phyloP scores from a whole-genome alignment of 2,113 vertebrate species.

The Sisor rabdophorus region DNA sequence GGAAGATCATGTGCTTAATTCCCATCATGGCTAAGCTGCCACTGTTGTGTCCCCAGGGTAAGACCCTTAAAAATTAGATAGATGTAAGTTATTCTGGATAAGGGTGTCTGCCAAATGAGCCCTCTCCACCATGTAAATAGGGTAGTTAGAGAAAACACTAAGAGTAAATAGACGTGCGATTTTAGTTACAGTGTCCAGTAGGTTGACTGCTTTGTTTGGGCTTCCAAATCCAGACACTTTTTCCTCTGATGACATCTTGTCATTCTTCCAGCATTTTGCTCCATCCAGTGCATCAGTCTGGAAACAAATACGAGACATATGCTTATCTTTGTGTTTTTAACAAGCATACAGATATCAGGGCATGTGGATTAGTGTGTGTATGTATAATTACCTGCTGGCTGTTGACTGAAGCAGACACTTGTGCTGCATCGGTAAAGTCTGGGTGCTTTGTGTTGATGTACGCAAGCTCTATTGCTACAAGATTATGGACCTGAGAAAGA shows the following conservation, averaged over 20 bases:
- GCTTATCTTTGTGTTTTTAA: background rate
- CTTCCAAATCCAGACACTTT: constrained; percentile 61
- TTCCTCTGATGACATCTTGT: constrained; percentile 52
- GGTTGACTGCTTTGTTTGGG: constrained; percentile 72
- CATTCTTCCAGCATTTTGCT: constrained; percentile 71
- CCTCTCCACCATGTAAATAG: background rate
- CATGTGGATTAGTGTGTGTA: background rate
- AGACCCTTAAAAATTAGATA: no score
- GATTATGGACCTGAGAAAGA: constrained; percentile 70
- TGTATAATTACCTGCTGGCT: constrained; percentile 68
- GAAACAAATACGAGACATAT: background rate
- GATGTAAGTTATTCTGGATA: background rate
- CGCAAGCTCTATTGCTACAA: constrained; percentile 77
- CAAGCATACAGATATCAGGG: background rate
- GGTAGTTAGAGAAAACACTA: background rate
- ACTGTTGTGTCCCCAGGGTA: background rate
- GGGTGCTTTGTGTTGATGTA: constrained; percentile 83
- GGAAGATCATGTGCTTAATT: no score
- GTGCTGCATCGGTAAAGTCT: constrained; percentile 74
- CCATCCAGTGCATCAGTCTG: constrained; percentile 68
- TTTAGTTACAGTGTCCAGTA: constrained; percentile 72
- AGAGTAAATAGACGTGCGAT: background rate
- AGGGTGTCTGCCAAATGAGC: background rate
- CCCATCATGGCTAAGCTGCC: no score
- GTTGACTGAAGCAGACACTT: constrained; percentile 77